These are phyloP conservation scores for Perithous albicinctus DNA, from an alignment of 2,888 invertebrate genomes.

Conservation along the genomic window DNA sequence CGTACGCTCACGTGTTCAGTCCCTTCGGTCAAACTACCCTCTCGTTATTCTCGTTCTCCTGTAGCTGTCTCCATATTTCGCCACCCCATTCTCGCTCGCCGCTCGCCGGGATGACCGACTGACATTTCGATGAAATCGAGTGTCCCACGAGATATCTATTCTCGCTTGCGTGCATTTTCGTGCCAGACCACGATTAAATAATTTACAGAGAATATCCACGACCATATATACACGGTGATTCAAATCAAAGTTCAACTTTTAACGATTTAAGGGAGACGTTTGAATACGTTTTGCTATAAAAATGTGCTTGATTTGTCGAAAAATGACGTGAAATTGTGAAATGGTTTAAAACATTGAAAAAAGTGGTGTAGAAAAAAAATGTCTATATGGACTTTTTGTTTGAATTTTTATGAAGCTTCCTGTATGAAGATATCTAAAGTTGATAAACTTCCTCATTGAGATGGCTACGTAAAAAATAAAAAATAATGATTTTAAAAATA, in stretches of 20 bases:
- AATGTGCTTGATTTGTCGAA: no score
- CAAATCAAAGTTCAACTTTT: background rate
- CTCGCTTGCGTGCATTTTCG: slow-evolving; percentile 43
- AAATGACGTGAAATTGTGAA: background rate
- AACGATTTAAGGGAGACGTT: background rate
- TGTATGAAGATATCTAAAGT: no score
- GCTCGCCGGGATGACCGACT: slow-evolving; percentile 74
- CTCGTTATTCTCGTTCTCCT: background rate
- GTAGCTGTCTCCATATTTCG: background rate
- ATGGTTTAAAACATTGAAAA: no score
- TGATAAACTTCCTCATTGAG: no score
- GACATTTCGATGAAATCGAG: slow-evolving; percentile 74
- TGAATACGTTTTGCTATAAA: background rate
- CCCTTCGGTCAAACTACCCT: slow-evolving; percentile 10
- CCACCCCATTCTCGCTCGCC: slow-evolving; percentile 9
- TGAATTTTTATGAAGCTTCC: no score
- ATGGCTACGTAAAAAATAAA: no score
- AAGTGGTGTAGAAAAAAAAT: no score
- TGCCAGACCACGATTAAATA: slow-evolving; percentile 54
- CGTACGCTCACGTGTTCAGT: slow-evolving; percentile 1
- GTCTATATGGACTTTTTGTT: no score
- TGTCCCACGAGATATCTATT: slow-evolving; percentile 58
- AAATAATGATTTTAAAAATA: no score
- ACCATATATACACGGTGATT: slow-evolving; percentile 12
- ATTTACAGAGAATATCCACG: slow-evolving; percentile 45